phyloP scores from a whole-genome alignment of 2,113 vertebrate genomes.

The Triplophysa siluroides region DNA sequence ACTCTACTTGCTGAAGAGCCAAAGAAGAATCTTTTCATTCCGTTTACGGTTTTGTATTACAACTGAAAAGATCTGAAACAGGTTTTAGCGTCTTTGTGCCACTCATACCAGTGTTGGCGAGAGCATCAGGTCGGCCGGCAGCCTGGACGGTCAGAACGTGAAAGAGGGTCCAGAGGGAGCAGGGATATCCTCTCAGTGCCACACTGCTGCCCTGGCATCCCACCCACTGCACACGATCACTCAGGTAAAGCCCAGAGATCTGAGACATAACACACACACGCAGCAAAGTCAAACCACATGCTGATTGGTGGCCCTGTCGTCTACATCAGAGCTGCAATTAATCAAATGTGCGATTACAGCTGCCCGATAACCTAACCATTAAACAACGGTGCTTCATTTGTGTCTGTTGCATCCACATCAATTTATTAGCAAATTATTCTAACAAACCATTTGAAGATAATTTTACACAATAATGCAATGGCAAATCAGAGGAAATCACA shows the following conservation, averaged over 20 bases:
- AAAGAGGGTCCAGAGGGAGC: slow-evolving; percentile 92
- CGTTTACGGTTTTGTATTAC: not conserved
- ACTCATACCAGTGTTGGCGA: slow-evolving; percentile 81
- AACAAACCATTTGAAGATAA: too few relatives aligned
- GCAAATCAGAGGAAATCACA: too few relatives aligned
- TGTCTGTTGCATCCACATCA: too few relatives aligned
- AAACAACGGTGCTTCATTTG: too few relatives aligned
- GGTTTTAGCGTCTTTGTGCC: slow-evolving; percentile 10
- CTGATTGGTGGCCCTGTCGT: not conserved
- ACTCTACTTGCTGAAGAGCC: not conserved
- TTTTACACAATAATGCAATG: too few relatives aligned
- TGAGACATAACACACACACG: slow-evolving; percentile 58
- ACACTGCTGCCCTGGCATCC: slow-evolving; percentile 89
- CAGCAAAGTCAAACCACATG: not conserved
- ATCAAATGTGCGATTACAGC: too few relatives aligned
- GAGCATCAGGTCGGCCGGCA: slow-evolving; percentile 70
- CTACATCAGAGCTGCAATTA: not conserved
- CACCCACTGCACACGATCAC: slow-evolving; percentile 81
- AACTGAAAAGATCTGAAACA: not conserved
- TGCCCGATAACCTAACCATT: too few relatives aligned
- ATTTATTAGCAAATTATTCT: too few relatives aligned
- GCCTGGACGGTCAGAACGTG: slow-evolving; percentile 85
- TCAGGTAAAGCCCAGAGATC: slow-evolving; percentile 90
- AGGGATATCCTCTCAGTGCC: slow-evolving; percentile 87
- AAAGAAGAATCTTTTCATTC: not conserved